Evolutionary conservation across 2,888 invertebrate species (phyloP), one percentile per base, ranked within the genome.

Genomic region (Nomada hirtipes): DNA sequence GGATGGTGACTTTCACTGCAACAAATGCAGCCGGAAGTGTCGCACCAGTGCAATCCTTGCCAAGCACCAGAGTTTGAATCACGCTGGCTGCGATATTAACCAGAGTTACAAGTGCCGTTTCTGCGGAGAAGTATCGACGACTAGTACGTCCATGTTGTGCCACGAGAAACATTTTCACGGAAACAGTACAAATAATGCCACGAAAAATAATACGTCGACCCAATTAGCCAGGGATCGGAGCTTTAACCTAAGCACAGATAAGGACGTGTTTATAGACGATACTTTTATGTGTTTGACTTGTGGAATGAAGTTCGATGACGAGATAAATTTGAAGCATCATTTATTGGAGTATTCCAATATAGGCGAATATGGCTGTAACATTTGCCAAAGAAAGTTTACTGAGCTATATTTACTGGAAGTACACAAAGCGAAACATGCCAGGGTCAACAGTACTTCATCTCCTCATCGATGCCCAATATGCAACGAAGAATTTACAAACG

Each of bases 81-180:
- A 89, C 36, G 20, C 9, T 2, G 29, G 20, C 20, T 10, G 13
- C 10, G 60, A 74, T 18, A 4, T 47, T 15, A 42, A 59, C 15
- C 57, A 20, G 0, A 55, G 15, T 47, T 50, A 81, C 59, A 77
- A 68, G 9, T 90, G 90, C 64, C 57, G 53, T 0, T 65, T 76
- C 23, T 90, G 90, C 47, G 59, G 61, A 0, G 89, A 90, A 67
- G 68, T 79, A 20, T 20, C 88, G 2, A 47, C 76, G 10, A 81
- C 85, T 0, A 50, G 9, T 7, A 55, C 18, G n/a, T 65, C 79
- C 9, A 78, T 89, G 70, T 44, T 79, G 20, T 86, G 84, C 7
- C 90, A 90, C 26, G 76, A 85, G 0, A 87, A 86, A 71, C 90
- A 90, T 20, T 82, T 84, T 20, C 90, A 89, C 61, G 18, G 4